Evolutionary conservation across 1,140 invertebrate genomes (phyloP).

Genomic region (Tetramorium parvispinum): DNA sequence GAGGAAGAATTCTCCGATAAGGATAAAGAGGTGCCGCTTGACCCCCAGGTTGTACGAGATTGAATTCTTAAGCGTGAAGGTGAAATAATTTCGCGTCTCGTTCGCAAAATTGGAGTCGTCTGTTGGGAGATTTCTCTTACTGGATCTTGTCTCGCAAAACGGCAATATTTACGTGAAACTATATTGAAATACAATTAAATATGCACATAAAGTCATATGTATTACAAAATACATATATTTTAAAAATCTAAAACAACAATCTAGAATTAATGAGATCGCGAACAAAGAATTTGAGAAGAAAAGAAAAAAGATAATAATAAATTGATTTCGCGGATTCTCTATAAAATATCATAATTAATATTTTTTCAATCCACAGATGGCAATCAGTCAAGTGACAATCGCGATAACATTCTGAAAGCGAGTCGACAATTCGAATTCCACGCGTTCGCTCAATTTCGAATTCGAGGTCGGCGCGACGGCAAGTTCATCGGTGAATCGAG

Average conservation of each 20-base stretch:
- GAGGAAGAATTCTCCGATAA: background rate
- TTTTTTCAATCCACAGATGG: background rate
- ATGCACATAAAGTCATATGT: background rate
- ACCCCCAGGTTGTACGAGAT: background rate
- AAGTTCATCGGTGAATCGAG: slow-evolving; percentile 41
- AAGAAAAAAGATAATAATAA: background rate
- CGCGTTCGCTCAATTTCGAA: background rate
- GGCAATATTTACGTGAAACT: background rate
- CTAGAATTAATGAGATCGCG: background rate
- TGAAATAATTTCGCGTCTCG: background rate
- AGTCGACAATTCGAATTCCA: background rate
- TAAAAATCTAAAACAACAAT: background rate
- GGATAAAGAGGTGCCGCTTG: background rate
- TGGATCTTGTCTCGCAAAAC: background rate
- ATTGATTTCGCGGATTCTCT: background rate
- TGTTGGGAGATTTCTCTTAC: background rate
- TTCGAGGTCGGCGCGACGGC: slow-evolving; percentile 4
- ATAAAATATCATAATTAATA: background rate
- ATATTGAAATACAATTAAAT: background rate
- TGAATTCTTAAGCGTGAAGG: slow-evolving; percentile 5
- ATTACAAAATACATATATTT: background rate
- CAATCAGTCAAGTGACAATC: background rate
- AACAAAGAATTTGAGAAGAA: background rate
- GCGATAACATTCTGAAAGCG: background rate
- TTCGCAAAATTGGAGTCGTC: background rate